Evolutionary conservation across 2,797 vertebrate genomes (phyloP).

Genomic region (Acanthopagrus latus): DNA sequence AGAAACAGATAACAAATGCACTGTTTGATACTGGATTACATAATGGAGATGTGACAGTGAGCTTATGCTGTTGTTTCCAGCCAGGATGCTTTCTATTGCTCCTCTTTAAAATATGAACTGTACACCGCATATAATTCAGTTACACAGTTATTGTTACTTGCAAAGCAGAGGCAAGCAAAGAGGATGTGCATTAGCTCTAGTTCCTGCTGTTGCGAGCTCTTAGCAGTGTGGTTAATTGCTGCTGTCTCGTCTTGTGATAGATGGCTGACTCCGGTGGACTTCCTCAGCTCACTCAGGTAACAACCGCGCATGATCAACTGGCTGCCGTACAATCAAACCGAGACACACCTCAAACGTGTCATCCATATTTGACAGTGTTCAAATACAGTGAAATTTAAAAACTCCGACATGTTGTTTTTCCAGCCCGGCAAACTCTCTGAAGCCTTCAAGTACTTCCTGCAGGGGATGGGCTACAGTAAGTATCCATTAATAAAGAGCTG

Average conservation of each 20-base stretch:
- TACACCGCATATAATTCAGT: too few species aligned
- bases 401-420: conserved; percentile 39
- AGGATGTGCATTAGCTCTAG: not conserved
- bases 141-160: too few species aligned
- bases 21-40: too few species aligned
- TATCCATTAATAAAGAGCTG: conserved; percentile 53
- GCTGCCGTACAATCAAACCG: not conserved
- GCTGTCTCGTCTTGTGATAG: conserved; percentile 72
- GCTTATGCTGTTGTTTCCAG: too few species aligned
- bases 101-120: too few species aligned
- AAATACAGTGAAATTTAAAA: conserved; percentile 2
- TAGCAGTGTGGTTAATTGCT: conserved; percentile 3
- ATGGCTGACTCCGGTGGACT: conserved; percentile 97
- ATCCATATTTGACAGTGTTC: not conserved
- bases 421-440: conserved; percentile 98
- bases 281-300: conserved; percentile 98
- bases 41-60: too few species aligned
- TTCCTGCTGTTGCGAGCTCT: not conserved
- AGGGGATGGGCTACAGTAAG: conserved; percentile 99
- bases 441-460: conserved; percentile 99
- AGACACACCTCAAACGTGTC: not conserved
- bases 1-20: not conserved
- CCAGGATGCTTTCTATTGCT: too few species aligned
- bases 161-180: not conserved
- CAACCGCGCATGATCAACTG: not conserved